Evolutionary conservation across 2,113 vertebrate species (phyloP), one percentile per base, ranked within the genome.

Genomic region (Tachuris rubrigastra): DNA sequence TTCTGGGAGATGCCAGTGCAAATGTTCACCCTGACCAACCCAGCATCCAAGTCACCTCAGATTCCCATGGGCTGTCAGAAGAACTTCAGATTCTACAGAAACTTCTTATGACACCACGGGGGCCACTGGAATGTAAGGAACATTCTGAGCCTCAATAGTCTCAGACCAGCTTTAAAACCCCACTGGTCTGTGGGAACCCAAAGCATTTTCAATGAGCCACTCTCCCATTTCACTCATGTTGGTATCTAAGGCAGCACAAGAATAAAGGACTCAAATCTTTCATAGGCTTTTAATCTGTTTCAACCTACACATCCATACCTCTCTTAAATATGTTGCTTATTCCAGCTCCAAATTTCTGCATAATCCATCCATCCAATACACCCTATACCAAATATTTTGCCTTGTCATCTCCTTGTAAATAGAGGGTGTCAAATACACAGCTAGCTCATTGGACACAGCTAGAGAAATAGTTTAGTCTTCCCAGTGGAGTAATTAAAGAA

Each of bases 341-440:
- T 68, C 41, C 1, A 9, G 65, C 83, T 86, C 60, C 65, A 83
- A 88, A 96, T 90, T 95, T 93, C 95, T 96, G 79, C 47, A 39
- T 88, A 84, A 95, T 78, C 89, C 71, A 96, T 94, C 85, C 67
- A 86, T 95, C 82, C 67, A 44, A 73, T 68, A 85, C 90, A 93
- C 76, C 41, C 55, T 6, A 58, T 46, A 93, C 44, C 53, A 93
- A 95, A 93, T 69, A 56, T 72, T 94, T 95, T 91, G 42, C 58
- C 96, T 94, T 95, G 95, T 95, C 90, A 94, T 92, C 94, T 95
- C 89, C 94, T 93, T 96, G 89, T 96, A 96, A 97, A 95, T 74
- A 86, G 74, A 92, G 84, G 28, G 96, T 95, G 94, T 96, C 84
- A 92, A 85, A 89, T 87, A 85, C 81, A 37, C 6, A 23, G 71